Percentiles rank a stretch among this genome's conserved stretches.
phyloP scores from a whole-genome alignment of 1,140 invertebrate genomes.

The Cyphomyrmex costatus region DNA sequence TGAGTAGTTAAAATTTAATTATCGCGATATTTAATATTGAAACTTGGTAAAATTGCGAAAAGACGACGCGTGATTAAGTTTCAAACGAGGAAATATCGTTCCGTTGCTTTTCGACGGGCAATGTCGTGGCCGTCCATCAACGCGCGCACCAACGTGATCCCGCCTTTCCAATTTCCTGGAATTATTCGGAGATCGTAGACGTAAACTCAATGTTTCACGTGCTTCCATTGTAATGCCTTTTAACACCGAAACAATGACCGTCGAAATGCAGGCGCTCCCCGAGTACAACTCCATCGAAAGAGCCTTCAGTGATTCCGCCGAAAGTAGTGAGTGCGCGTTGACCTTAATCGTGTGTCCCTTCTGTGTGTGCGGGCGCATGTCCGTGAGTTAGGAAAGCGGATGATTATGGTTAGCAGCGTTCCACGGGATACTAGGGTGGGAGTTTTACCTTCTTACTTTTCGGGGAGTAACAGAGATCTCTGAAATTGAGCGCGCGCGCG shows the following conservation, averaged over 20 bases:
- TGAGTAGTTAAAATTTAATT: slow-evolving; percentile 8
- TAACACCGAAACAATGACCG: slow-evolving; percentile 50
- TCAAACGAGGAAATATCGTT: neutral
- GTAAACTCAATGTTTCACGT: slow-evolving; percentile 24
- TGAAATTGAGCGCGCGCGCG: slow-evolving; percentile 20
- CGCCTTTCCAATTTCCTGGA: slow-evolving; percentile 17
- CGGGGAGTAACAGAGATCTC: slow-evolving; percentile 13
- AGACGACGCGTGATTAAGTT: slow-evolving; percentile 26
- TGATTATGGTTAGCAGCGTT: slow-evolving; percentile 30
- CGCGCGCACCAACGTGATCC: neutral
- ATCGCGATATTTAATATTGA: slow-evolving; percentile 16
- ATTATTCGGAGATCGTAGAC: slow-evolving; percentile 29
- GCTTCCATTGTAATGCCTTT: slow-evolving; percentile 31
- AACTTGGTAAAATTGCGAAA: slow-evolving; percentile 23
- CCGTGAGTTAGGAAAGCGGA: slow-evolving; percentile 14
- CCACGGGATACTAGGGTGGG: neutral
- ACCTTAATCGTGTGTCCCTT: slow-evolving; percentile 46
- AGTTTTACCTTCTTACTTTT: slow-evolving; percentile 19
- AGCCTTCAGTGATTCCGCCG: slow-evolving; percentile 18
- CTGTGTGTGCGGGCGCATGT: neutral
- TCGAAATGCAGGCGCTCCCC: slow-evolving; percentile 9
- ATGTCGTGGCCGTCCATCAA: neutral
- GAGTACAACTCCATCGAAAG: slow-evolving; percentile 35
- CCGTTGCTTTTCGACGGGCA: neutral
- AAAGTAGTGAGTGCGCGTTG: slow-evolving; percentile 52